phyloP scores from a whole-genome alignment of 2,113 vertebrate genomes.

The Hemichromis elongatus region DNA sequence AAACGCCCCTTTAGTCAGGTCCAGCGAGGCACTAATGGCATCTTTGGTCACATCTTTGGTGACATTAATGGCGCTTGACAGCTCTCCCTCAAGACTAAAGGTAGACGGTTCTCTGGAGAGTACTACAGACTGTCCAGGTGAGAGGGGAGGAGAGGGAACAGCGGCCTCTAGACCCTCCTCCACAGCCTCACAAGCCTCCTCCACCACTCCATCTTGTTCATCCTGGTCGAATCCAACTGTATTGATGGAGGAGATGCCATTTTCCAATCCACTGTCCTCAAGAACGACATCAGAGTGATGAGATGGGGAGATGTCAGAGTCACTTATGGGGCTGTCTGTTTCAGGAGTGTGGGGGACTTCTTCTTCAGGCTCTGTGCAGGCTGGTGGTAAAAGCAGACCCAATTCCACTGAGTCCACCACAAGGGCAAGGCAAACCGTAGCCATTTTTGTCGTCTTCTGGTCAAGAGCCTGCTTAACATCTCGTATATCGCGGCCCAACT shows the following conservation, averaged over 20 bases:
- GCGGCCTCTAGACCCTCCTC: slow-evolving; percentile 65
- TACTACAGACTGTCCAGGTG: slow-evolving; percentile 37
- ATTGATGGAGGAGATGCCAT: slow-evolving; percentile 17
- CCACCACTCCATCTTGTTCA: slow-evolving; percentile 70
- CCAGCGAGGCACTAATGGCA: slow-evolving; percentile 86
- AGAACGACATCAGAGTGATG: slow-evolving; percentile 36
- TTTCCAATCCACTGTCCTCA: slow-evolving; percentile 67
- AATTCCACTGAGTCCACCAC: slow-evolving; percentile 80
- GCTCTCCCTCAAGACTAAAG: slow-evolving; percentile 84
- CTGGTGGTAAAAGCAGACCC: slow-evolving; percentile 82
- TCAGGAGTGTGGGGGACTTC: slow-evolving; percentile 77
- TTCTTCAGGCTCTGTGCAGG: slow-evolving; percentile 42
- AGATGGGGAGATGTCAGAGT: slow-evolving; percentile 78
- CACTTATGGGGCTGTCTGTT: slow-evolving; percentile 84
- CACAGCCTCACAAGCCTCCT: slow-evolving; percentile 83
- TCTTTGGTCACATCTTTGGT: slow-evolving; percentile 93
- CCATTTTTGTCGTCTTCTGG: slow-evolving; percentile 52
- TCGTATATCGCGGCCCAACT: slow-evolving; percentile 77
- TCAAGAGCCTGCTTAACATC: slow-evolving; percentile 48
- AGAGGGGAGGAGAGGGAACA: slow-evolving; percentile 42
- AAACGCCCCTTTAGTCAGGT: slow-evolving; percentile 92
- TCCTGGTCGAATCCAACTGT: slow-evolving; percentile 33
- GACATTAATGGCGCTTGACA: slow-evolving; percentile 84
- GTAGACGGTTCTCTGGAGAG: slow-evolving; percentile 67
- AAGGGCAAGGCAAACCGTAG: slow-evolving; percentile 79